A percentile compares a stretch with the other conserved stretches of the same genome.
Conservation (phyloP, 2,888 invertebrate genomes). For the Mechanitis messenoides region DNA sequence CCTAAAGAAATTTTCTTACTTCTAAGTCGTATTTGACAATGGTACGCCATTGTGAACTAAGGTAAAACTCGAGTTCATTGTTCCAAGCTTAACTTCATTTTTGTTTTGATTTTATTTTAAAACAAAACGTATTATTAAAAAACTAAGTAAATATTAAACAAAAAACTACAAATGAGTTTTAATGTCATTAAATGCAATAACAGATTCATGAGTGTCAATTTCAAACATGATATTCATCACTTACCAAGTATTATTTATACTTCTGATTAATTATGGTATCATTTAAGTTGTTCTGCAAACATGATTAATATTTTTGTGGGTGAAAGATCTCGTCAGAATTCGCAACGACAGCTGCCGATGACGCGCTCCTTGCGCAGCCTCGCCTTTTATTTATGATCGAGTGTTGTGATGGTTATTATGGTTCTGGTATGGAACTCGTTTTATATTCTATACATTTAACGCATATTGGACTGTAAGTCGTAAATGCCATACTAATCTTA, state of each 20-base stretch:
- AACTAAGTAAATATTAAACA: too few species aligned
- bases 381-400: slow-evolving; percentile 69
- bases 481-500: slow-evolving; percentile 30
- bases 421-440: slow-evolving; percentile 55
- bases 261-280: slow-evolving; percentile 20
- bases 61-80: slow-evolving; percentile 13
- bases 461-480: slow-evolving; percentile 56
- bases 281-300: slow-evolving; percentile 16
- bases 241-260: background rate
- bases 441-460: slow-evolving; percentile 57
- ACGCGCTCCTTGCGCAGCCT: slow-evolving; percentile 59
- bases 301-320: slow-evolving; percentile 50
- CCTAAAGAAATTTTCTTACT: slow-evolving; percentile 7
- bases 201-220: too few species aligned
- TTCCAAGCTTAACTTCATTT: slow-evolving; percentile 12
- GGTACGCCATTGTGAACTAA: slow-evolving; percentile 11
- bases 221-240: too few species aligned
- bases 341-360: slow-evolving; percentile 61
- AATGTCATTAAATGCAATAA: too few species aligned
- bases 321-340: slow-evolving; percentile 46
- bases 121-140: background rate
- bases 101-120: background rate
- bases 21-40: slow-evolving; percentile 10
- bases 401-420: slow-evolving; percentile 68
- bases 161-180: too few species aligned